Conservation (phyloP, 92 coral and sea anemone species). For the Metridium senile region DNA sequence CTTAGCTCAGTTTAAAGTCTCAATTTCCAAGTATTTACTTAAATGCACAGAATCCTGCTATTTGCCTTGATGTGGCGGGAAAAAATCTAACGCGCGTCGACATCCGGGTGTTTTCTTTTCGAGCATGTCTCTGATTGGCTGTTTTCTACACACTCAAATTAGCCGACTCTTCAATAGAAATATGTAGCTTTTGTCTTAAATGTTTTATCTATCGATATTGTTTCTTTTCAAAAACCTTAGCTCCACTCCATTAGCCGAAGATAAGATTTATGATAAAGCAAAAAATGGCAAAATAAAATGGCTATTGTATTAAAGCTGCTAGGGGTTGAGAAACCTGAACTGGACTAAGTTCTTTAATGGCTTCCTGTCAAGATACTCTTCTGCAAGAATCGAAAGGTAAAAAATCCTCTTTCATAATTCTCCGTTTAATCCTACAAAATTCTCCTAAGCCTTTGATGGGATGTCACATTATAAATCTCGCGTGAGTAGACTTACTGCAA, state of each 20-base stretch:
- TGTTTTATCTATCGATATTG: neutral
- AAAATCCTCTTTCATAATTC: neutral
- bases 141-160: neutral
- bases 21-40: neutral
- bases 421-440: slow-evolving; percentile 6
- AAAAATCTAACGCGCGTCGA: neutral
- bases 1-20: neutral
- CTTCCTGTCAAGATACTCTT: neutral
- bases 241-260: too few relatives aligned
- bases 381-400: neutral
- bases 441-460: neutral
- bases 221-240: neutral
- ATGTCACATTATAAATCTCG: neutral
- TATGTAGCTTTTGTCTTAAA: neutral
- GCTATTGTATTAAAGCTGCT: neutral
- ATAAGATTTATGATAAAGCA: too few relatives aligned
- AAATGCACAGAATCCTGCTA: neutral
- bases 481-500: neutral
- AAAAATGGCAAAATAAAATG: neutral
- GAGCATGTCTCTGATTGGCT: neutral
- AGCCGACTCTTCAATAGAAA: neutral
- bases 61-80: neutral
- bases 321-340: too few relatives aligned
- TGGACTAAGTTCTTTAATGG: too few relatives aligned
- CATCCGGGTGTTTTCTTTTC: slow-evolving; percentile 3